Evolutionary conservation across 2,888 invertebrate genomes (phyloP).

Genomic region (Cheilosia vulpina): DNA sequence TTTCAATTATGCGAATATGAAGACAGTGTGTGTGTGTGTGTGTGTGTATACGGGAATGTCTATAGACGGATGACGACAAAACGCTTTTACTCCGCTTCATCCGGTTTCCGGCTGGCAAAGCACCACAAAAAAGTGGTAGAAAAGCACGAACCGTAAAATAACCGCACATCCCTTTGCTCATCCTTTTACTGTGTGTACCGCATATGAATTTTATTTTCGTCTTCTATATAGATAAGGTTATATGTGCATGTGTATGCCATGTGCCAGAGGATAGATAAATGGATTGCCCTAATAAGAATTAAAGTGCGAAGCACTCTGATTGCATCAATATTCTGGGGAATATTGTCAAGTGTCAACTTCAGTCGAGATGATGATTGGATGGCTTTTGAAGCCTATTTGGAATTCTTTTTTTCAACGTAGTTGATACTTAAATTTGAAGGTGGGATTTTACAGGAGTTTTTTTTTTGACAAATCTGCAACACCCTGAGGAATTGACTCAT

Average conservation of each 20-base stretch:
- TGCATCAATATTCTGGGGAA: slow-evolving; percentile 6
- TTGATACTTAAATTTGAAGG: too few species aligned
- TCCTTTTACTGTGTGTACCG: slow-evolving; percentile 13
- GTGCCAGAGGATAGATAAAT: neutral
- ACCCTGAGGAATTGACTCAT: too few species aligned
- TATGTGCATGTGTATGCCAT: neutral
- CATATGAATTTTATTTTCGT: slow-evolving; percentile 6
- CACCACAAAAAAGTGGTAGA: slow-evolving; percentile 29
- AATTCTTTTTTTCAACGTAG: too few species aligned
- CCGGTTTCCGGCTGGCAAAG: slow-evolving; percentile 56
- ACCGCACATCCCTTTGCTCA: slow-evolving; percentile 48
- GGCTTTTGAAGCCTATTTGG: neutral
- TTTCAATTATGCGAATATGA: slow-evolving; percentile 63
- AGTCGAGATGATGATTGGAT: neutral
- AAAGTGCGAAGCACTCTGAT: slow-evolving; percentile 35
- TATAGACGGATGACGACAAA: slow-evolving; percentile 37
- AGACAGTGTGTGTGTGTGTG: neutral
- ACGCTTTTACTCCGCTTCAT: slow-evolving; percentile 59
- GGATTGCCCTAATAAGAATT: slow-evolving; percentile 31
- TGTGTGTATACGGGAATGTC: neutral
- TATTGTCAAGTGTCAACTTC: neutral
- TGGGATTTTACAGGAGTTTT: too few species aligned
- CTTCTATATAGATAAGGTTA: too few species aligned
- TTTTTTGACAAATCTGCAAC: too few species aligned
- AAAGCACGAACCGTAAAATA: slow-evolving; percentile 51